Base-by-base conservation (phyloP, 2,888 invertebrate species). In the Troides aeacus region DNA sequence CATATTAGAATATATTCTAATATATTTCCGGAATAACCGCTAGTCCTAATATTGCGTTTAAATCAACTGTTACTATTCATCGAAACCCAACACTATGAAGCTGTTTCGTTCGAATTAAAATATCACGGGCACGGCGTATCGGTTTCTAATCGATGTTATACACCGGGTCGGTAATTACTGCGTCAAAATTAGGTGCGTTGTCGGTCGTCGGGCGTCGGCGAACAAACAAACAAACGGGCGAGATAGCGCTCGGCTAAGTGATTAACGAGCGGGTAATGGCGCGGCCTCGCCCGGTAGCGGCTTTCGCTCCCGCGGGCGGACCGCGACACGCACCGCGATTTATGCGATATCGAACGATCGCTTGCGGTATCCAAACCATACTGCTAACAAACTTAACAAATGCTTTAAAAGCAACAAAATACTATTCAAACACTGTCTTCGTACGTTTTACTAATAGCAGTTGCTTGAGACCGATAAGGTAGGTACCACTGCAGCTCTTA, bases 301-400 rank as follows among this genome's bases (percentile, higher is more conserved):
- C 88, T 88, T 88, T 89, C 88, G 86, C 87, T 81, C 84, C 88
- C 82, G 76, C 81, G 74, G 86, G 85, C 84, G 77, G 72, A 84
- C 85, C 81, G 76, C 80, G 74, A 85, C 85, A 83, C 76, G 73
- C 75, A 76, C 76, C 74, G 74, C 76, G 76, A 76, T 79, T 79
- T 80, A 81, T 66, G 74, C 75, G 72, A 73, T 72, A 74, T 75
- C 74, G 73, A 74, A 76, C 70, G 73, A 75, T 70, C 73, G 71
- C 76, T 74, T 72, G 72, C 70, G 56, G 46, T 69, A 39, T 53
- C 53, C 23, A 12, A 23, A 36, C 10, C 23, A 12, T 42, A 36
- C 10, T 56, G 56, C 56, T 56, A 23, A 30, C 15, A 62, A 42
- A 61, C 36, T 5, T n/a, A 56, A 59, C 58, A 15, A 36, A 60